A percentile compares a stretch with the other conserved stretches of the same genome.
phyloP scores from a whole-genome alignment of 1,140 invertebrate genomes.

The Meloidogyne hapla region DNA sequence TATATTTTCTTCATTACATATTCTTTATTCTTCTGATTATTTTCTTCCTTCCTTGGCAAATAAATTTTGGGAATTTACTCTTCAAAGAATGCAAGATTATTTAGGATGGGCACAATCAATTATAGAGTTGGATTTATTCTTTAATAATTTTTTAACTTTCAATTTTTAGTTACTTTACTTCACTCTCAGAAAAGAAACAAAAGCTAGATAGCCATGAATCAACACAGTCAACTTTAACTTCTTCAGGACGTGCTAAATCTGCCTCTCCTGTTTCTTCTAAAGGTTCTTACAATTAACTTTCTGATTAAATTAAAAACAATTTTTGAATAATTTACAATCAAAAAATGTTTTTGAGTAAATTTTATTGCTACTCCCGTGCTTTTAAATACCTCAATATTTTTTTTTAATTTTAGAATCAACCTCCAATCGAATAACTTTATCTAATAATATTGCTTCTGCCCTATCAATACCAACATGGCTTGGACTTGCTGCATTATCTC shows the following conservation, averaged over 20 bases:
- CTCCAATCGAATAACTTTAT: background rate
- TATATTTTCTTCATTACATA: slow-evolving; percentile 34
- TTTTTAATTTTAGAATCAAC: background rate
- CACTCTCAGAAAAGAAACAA: background rate
- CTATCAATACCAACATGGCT: slow-evolving; percentile 27
- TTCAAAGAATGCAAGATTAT: slow-evolving; percentile 37
- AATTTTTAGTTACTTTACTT: slow-evolving; percentile 39
- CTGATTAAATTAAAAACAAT: no score
- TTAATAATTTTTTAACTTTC: background rate
- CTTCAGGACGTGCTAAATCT: background rate
- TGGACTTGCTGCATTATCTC: slow-evolving; percentile 20
- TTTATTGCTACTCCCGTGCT: no score
- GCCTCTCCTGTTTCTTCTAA: slow-evolving; percentile 16
- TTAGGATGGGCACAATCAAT: slow-evolving; percentile 34
- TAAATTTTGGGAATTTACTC: slow-evolving; percentile 47
- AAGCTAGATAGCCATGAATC: slow-evolving; percentile 16
- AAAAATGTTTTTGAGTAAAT: no score
- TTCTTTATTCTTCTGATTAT: slow-evolving; percentile 32
- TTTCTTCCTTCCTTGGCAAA: slow-evolving; percentile 36
- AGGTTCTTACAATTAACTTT: background rate
- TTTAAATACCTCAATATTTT: no score
- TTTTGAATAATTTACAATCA: no score
- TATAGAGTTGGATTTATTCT: slow-evolving; percentile 31
- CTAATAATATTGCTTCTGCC: background rate
- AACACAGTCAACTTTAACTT: background rate